A percentile compares a stretch with the other conserved stretches of the same genome.
Conservation (phyloP, 2,888 invertebrate species). For the Coleophora flavipennella region DNA sequence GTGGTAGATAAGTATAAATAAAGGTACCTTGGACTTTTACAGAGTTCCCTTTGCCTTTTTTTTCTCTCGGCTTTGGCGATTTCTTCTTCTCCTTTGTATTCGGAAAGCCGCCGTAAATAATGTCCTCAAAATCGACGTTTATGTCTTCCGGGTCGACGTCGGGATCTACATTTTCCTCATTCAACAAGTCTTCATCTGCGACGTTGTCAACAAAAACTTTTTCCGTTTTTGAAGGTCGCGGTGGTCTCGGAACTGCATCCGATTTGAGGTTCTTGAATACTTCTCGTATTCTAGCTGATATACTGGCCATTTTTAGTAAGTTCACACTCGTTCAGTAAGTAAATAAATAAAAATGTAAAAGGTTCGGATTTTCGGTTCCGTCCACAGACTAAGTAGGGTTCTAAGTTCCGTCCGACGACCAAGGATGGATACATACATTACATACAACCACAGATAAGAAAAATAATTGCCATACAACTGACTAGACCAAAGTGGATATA, state of each 20-base stretch:
- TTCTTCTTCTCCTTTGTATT: slow-evolving; percentile 33
- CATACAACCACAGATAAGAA: no score
- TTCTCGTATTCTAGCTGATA: neutral
- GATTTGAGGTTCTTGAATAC: slow-evolving; percentile 44
- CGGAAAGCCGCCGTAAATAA: slow-evolving; percentile 28
- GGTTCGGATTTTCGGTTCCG: no score
- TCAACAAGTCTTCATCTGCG: slow-evolving; percentile 14
- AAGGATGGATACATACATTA: no score
- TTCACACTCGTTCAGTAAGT: no score
- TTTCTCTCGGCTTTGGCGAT: neutral
- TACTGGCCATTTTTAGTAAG: no score
- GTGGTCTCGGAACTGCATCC: slow-evolving; percentile 65
- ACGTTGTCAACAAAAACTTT: slow-evolving; percentile 17
- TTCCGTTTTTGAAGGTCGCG: slow-evolving; percentile 29
- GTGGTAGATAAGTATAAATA: no score
- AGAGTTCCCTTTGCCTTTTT: neutral
- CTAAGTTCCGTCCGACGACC: no score
- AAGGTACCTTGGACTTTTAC: slow-evolving; percentile 1
- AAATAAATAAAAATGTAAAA: slow-evolving; percentile 1
- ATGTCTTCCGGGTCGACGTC: slow-evolving; percentile 33
- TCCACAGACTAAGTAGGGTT: no score
- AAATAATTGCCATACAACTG: no score
- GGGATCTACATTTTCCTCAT: slow-evolving; percentile 27
- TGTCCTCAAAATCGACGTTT: slow-evolving; percentile 30
- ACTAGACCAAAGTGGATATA: no score